A percentile compares a stretch with the other conserved stretches of the same genome.
These are phyloP conservation scores for Limosa lapponica DNA, from an alignment of 2,797 vertebrate genomes.

Conservation along the genomic window DNA sequence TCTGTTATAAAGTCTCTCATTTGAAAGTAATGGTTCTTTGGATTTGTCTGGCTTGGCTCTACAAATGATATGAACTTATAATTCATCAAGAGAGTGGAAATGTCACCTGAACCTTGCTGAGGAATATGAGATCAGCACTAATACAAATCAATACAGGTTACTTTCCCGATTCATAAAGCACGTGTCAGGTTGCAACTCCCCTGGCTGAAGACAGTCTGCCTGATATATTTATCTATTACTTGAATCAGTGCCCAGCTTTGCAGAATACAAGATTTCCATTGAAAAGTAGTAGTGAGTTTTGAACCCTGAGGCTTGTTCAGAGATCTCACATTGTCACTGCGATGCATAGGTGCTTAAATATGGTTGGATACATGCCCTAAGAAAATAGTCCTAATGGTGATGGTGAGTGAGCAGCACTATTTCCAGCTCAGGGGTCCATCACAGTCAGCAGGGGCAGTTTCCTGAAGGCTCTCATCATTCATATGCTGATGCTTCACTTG, in stretches of 20 bases:
- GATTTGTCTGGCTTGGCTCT: neutral
- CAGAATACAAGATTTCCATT: neutral
- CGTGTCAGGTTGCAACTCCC: neutral
- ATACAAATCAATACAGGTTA: constrained; percentile 47
- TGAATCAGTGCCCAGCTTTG: neutral
- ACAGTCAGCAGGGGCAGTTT: neutral
- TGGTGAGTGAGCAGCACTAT: neutral
- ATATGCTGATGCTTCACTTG: neutral
- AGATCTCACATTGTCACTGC: neutral
- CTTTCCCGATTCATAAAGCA: constrained; percentile 18
- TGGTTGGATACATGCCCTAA: neutral
- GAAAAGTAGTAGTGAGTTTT: neutral
- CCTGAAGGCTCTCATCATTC: neutral
- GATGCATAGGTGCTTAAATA: neutral
- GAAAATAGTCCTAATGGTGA: neutral
- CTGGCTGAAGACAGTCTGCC: neutral
- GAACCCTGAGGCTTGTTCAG: neutral
- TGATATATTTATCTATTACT: neutral
- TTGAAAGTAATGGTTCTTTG: constrained; percentile 5
- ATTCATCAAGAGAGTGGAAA: constrained; percentile 32
- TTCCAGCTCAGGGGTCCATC: neutral
- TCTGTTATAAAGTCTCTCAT: neutral
- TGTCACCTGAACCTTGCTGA: neutral
- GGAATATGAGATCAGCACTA: neutral
- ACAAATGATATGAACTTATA: neutral